Conservation (phyloP, 2,888 invertebrate species). For the Choristoneura rosaceana region DNA sequence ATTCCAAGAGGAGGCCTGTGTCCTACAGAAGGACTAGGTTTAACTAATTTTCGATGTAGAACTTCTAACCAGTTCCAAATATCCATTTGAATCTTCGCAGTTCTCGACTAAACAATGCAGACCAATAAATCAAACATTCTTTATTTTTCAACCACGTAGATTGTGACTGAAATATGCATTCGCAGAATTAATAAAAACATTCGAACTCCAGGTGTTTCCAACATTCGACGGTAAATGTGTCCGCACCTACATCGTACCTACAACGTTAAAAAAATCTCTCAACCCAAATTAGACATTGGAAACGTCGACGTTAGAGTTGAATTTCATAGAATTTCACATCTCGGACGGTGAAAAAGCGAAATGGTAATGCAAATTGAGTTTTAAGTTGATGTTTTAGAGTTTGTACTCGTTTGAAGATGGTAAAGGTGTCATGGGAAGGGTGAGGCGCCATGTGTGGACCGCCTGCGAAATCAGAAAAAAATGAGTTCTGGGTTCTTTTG, state of each 20-base stretch:
- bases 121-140: conserved; percentile 32
- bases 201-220: conserved; percentile 69
- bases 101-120: conserved; percentile 29
- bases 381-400: not conserved
- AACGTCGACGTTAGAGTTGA: not conserved
- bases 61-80: no score
- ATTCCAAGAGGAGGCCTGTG: no score
- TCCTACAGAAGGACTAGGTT: no score
- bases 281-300: not conserved
- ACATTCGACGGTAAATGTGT: conserved; percentile 71
- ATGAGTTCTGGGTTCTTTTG: conserved; percentile 40
- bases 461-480: conserved; percentile 69
- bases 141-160: conserved; percentile 22
- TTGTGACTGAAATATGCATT: conserved; percentile 39
- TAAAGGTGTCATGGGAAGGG: conserved; percentile 65
- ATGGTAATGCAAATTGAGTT: not conserved
- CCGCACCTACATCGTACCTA: conserved; percentile 63
- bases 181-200: conserved; percentile 64
- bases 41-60: no score
- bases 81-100: not conserved
- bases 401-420: conserved; percentile 7
- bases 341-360: not conserved
- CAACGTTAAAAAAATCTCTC: conserved; percentile 46
- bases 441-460: conserved; percentile 74
- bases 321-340: not conserved